Conservation (phyloP, 2,797 vertebrate genomes). For the Rhynchotus rufescens region DNA sequence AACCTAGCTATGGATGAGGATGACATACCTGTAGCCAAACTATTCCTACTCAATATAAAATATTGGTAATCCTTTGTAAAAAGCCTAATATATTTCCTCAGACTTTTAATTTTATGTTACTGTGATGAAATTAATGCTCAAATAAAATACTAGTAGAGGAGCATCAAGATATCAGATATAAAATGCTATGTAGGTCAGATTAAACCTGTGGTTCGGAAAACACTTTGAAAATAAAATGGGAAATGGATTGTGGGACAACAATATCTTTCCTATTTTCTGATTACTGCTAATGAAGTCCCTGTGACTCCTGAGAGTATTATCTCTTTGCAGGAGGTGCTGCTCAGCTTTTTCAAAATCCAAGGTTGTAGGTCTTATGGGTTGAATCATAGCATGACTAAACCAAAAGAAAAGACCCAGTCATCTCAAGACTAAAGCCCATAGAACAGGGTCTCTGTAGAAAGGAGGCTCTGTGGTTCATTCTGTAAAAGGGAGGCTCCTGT, state of each 20-base stretch:
- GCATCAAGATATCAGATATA: not conserved
- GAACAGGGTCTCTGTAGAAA: not conserved
- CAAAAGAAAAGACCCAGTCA: not conserved
- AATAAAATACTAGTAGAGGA: not conserved
- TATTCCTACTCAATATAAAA: not conserved
- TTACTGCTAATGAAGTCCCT: not conserved
- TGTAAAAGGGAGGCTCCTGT: not conserved
- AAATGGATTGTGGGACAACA: not conserved
- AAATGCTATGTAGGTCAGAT: not conserved
- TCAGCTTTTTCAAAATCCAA: not conserved
- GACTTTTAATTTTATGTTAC: not conserved
- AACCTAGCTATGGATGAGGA: rapidly evolving
- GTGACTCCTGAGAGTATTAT: not conserved
- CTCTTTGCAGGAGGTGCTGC: not conserved
- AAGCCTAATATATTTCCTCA: not conserved
- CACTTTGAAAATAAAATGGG: not conserved
- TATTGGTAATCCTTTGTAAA: not conserved
- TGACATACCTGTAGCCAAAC: not conserved
- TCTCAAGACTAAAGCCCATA: not conserved
- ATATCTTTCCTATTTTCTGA: not conserved
- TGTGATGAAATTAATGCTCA: not conserved
- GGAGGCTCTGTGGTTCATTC: not conserved
- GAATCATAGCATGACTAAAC: not conserved
- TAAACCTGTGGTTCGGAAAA: not conserved
- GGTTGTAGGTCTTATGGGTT: not conserved